phyloP scores from a whole-genome alignment of 2,888 invertebrate species.

The Lottia gigantea region DNA sequence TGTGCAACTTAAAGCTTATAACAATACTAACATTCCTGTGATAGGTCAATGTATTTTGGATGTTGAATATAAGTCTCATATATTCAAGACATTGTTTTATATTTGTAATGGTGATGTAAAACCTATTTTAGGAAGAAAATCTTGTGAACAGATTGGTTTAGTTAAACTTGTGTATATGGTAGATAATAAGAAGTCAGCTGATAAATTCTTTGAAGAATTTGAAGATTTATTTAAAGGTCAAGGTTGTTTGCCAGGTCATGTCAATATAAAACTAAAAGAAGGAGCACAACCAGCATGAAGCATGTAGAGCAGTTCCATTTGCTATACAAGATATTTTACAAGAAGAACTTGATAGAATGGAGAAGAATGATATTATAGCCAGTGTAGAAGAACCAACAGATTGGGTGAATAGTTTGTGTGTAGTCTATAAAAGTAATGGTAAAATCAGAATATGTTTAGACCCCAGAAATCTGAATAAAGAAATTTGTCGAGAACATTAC shows the following conservation, averaged over 20 bases:
- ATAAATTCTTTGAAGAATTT: conserved; percentile 16
- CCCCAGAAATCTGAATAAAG: conserved; percentile 38
- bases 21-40: neutral
- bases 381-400: conserved; percentile 38
- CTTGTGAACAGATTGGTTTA: conserved; percentile 19
- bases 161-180: conserved; percentile 17
- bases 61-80: conserved; percentile 14
- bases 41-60: conserved; percentile 7
- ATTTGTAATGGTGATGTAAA: conserved; percentile 1
- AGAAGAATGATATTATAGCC: conserved; percentile 27
- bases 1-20: conserved; percentile 9
- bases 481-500: conserved; percentile 33
- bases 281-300: conserved; percentile 30
- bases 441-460: conserved; percentile 40
- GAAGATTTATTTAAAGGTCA: conserved; percentile 29
- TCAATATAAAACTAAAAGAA: conserved; percentile 27
- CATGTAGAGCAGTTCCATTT: conserved; percentile 34
- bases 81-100: conserved; percentile 17
- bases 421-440: conserved; percentile 32
- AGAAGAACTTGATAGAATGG: conserved; percentile 32
- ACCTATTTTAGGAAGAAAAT: conserved; percentile 16
- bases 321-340: conserved; percentile 30
- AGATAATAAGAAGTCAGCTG: conserved; percentile 9
- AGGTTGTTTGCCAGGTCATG: conserved; percentile 34
- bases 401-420: conserved; percentile 40